These are phyloP conservation scores for Ptilodon capucinus DNA, from an alignment of 2,888 invertebrate species.

Conservation along the genomic window DNA sequence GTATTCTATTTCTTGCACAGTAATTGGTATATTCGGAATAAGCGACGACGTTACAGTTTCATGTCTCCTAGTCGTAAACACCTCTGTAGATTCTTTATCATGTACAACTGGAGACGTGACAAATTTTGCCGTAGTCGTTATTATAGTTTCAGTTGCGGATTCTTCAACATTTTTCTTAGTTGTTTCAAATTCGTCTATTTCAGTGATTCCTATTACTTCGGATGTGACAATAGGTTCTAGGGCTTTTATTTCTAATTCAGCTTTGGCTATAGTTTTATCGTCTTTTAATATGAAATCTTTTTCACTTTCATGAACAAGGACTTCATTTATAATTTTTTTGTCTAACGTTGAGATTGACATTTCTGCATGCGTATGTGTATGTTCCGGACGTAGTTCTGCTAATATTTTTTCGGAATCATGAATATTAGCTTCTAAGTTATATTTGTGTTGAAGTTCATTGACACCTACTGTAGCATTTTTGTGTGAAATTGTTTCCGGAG, in stretches of 20 bases:
- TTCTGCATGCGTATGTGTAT: constrained; percentile 63
- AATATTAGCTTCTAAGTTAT: constrained; percentile 80
- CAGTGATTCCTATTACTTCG: constrained; percentile 73
- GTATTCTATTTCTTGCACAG: constrained; percentile 83
- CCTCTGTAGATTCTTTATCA: constrained; percentile 83
- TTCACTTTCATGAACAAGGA: constrained; percentile 87
- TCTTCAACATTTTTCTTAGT: constrained; percentile 73
- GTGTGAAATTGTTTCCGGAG: constrained; percentile 66
- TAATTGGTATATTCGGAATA: constrained; percentile 83
- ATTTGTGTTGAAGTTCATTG: constrained; percentile 83
- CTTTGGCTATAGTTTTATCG: constrained; percentile 76
- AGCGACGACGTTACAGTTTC: constrained; percentile 71
- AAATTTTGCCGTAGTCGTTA: constrained; percentile 85
- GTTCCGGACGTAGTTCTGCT: constrained; percentile 61
- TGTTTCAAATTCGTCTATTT: constrained; percentile 73
- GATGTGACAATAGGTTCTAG: constrained; percentile 84
- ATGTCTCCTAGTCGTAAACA: constrained; percentile 46
- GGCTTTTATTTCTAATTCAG: constrained; percentile 82
- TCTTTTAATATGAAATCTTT: constrained; percentile 75
- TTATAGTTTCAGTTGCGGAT: constrained; percentile 68
- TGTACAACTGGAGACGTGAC: constrained; percentile 83
- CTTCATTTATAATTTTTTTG: constrained; percentile 80
- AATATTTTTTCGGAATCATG: constrained; percentile 84
- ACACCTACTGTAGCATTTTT: constrained; percentile 84
- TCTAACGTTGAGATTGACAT: constrained; percentile 80